These are phyloP conservation scores for Sebastes reedi DNA, from an alignment of 2,797 vertebrate species.

Conservation along the genomic window DNA sequence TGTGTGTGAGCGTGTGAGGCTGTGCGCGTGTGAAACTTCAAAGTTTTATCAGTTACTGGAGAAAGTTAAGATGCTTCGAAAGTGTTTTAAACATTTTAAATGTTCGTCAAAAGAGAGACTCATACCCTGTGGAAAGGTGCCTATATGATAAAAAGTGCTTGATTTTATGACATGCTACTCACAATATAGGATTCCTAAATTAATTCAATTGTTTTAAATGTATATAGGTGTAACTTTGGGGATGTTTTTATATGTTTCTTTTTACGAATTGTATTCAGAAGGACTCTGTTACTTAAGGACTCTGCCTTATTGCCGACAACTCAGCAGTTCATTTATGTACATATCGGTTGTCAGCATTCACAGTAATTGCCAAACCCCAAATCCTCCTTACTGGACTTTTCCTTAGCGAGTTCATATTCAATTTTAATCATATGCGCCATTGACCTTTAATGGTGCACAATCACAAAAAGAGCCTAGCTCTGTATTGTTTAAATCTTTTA, in stretches of 20 bases:
- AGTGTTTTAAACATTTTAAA: slow-evolving; percentile 14
- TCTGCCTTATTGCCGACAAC: neutral
- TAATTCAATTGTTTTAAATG: slow-evolving; percentile 28
- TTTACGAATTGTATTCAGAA: slow-evolving; percentile 7
- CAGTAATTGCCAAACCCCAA: slow-evolving; percentile 31
- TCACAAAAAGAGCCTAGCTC: slow-evolving; percentile 28
- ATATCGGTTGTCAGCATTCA: slow-evolving; percentile 27
- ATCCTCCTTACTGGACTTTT: slow-evolving; percentile 1
- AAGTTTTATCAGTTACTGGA: neutral
- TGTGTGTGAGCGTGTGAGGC: neutral
- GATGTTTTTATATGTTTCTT: slow-evolving; percentile 4
- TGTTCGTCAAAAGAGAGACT: neutral
- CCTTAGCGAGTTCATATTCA: slow-evolving; percentile 13
- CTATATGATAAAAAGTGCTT: neutral
- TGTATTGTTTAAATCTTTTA: slow-evolving; percentile 42
- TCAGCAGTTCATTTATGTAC: slow-evolving; percentile 8
- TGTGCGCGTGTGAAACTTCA: neutral
- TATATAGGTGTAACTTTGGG: slow-evolving; percentile 5
- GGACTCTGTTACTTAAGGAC: neutral
- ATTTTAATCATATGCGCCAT: slow-evolving; percentile 50
- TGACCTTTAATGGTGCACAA: slow-evolving; percentile 34
- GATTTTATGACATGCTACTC: slow-evolving; percentile 2
- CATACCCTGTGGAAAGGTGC: neutral
- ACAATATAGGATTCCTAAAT: slow-evolving; percentile 2
- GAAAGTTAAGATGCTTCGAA: neutral